These are phyloP conservation scores for Endotricha flammealis DNA, from an alignment of 2,888 invertebrate species.

Conservation along the genomic window DNA sequence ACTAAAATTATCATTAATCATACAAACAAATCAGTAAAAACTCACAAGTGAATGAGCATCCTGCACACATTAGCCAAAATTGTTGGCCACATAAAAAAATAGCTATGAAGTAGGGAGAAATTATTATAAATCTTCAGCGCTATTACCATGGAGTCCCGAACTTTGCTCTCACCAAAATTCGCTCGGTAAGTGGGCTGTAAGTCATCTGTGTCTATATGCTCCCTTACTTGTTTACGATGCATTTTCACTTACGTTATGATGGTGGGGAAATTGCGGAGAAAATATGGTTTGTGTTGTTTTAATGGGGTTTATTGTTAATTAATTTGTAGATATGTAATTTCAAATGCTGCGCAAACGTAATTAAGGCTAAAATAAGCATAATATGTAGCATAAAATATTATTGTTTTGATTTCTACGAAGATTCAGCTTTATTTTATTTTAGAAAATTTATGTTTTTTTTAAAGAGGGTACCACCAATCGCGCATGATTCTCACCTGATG, in stretches of 20 bases:
- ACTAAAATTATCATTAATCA: too few relatives aligned
- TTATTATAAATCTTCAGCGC: slow-evolving; percentile 76
- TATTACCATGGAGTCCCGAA: slow-evolving; percentile 73
- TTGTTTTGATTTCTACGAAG: too few relatives aligned
- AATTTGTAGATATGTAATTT: too few relatives aligned
- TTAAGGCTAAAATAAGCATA: too few relatives aligned
- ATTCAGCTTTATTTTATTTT: too few relatives aligned
- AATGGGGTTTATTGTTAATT: too few relatives aligned
- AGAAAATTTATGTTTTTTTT: too few relatives aligned
- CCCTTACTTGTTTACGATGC: slow-evolving; percentile 38
- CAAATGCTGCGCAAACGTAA: too few relatives aligned
- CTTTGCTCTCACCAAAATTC: slow-evolving; percentile 67
- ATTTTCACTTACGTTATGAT: slow-evolving; percentile 18
- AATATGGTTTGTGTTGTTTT: too few relatives aligned
- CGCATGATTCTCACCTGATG: too few relatives aligned
- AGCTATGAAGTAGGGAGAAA: slow-evolving; percentile 57
- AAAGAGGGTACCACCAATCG: too few relatives aligned
- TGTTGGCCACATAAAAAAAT: slow-evolving; percentile 59
- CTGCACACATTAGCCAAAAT: slow-evolving; percentile 54
- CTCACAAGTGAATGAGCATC: slow-evolving; percentile 40
- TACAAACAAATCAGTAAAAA: slow-evolving; percentile 37
- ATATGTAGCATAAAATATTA: too few relatives aligned
- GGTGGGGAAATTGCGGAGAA: slow-evolving; percentile 4
- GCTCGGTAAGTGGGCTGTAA: slow-evolving; percentile 71
- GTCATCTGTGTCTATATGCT: slow-evolving; percentile 54